These are phyloP conservation scores for Sinodicranocentrus sp. DNA, from an alignment of 2,888 invertebrate species.

Conservation along the genomic window DNA sequence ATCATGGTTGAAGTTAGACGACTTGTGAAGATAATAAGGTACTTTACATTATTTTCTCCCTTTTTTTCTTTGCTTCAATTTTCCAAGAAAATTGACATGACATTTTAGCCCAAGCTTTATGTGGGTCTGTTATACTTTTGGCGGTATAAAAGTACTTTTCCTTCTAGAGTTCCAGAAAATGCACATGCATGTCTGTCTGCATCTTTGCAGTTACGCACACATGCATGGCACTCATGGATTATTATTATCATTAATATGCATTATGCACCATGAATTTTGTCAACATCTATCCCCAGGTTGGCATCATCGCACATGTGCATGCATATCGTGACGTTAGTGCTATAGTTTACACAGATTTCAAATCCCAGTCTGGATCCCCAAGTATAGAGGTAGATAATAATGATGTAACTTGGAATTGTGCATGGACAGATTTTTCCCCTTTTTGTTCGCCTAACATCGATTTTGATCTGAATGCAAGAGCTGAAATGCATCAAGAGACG, in stretches of 20 bases:
- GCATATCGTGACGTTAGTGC: no score
- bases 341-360: no score
- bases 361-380: no score
- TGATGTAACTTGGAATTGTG: no score
- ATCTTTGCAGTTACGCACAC: slow-evolving; percentile 8
- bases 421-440: no score
- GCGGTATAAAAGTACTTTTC: no score
- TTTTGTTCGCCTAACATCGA: no score
- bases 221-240: neutral
- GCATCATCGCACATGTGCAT: slow-evolving; percentile 1
- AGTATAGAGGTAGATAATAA: no score
- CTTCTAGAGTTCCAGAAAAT: neutral
- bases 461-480: no score
- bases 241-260: neutral
- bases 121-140: slow-evolving; percentile 4
- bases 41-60: neutral
- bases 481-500: no score
- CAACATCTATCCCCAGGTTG: neutral
- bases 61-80: neutral
- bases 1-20: neutral
- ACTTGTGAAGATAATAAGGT: neutral
- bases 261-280: slow-evolving; percentile 6
- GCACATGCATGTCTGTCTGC: neutral
- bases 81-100: slow-evolving; percentile 20
- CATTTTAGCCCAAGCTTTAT: neutral